Conservation (phyloP, 2,797 vertebrate genomes). For the Nannoperca obscura region DNA sequence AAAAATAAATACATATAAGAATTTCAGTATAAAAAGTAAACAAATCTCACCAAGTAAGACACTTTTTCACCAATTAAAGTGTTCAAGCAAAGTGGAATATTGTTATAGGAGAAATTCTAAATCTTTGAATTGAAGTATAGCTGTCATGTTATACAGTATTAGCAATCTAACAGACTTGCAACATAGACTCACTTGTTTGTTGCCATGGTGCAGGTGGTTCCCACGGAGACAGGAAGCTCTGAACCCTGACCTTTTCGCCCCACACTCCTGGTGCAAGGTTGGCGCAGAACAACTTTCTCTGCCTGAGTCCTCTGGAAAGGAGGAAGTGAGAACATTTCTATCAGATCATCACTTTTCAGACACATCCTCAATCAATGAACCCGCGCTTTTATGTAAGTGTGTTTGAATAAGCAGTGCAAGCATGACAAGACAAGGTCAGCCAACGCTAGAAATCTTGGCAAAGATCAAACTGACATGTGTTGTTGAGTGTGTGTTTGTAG, state of each 20-base stretch:
- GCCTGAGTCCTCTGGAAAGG: slow-evolving; percentile 41
- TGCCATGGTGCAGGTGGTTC: slow-evolving; percentile 21
- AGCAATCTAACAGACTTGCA: not conserved
- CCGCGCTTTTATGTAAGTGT: slow-evolving; percentile 29
- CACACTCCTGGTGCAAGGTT: slow-evolving; percentile 16
- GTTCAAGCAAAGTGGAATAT: not conserved
- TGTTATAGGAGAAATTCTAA: not conserved
- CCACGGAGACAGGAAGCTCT: slow-evolving; percentile 35
- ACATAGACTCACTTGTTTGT: slow-evolving; percentile 53
- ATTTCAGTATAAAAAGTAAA: slow-evolving; percentile 12
- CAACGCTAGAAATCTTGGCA: slow-evolving; percentile 21
- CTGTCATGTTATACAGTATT: not conserved
- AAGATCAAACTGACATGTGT: slow-evolving; percentile 20
- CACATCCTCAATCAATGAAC: slow-evolving; percentile 44
- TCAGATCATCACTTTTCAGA: slow-evolving; percentile 60
- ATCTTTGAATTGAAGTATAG: not conserved
- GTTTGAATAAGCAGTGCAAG: slow-evolving; percentile 17
- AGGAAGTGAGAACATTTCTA: slow-evolving; percentile 27
- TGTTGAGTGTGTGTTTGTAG: slow-evolving; percentile 5
- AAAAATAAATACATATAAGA: slow-evolving; percentile 8
- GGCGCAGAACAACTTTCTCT: slow-evolving; percentile 8
- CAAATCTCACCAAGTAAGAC: not conserved
- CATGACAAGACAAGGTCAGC: slow-evolving; percentile 49
- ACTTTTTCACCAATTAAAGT: not conserved
- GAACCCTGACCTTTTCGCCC: slow-evolving; percentile 21